A percentile compares a stretch with the other conserved stretches of the same genome.
These are phyloP conservation scores for Ascidia mentula DNA, from an alignment of 23 tunicate species.

Conservation along the genomic window DNA sequence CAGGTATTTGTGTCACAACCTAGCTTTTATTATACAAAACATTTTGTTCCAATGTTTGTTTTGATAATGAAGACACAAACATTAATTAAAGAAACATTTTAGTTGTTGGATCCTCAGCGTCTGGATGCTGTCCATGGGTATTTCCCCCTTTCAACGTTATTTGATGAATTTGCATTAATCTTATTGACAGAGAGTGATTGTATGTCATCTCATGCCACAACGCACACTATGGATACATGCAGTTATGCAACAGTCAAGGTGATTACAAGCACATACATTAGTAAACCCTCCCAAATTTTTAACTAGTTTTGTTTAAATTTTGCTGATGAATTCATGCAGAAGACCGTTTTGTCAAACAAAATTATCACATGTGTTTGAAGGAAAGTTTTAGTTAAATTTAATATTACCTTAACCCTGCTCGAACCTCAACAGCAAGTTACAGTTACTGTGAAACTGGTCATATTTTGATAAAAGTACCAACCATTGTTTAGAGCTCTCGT, in stretches of 20 bases:
- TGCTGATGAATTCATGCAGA: too few species aligned
- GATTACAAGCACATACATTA: too few species aligned
- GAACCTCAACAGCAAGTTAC: too few species aligned
- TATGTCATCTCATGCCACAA: constrained; percentile 25
- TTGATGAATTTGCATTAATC: constrained; percentile 65
- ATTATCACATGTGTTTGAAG: too few species aligned
- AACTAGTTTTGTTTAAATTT: background rate
- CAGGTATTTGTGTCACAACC: too few species aligned
- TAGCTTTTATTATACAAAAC: too few species aligned
- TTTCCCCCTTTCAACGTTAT: constrained; percentile 37
- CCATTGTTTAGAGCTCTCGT: constrained; percentile 32
- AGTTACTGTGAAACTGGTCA: too few species aligned
- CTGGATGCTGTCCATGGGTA: constrained; percentile 59
- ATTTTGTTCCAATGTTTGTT: background rate
- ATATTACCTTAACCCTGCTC: background rate
- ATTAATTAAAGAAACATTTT: background rate
- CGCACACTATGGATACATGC: constrained; percentile 36
- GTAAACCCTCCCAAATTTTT: background rate
- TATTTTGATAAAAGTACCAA: background rate
- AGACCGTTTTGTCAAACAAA: too few species aligned
- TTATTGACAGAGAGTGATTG: constrained; percentile 52
- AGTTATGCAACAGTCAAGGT: constrained; percentile 55
- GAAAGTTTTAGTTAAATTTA: background rate
- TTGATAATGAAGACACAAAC: background rate
- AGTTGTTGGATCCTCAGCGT: constrained; percentile 60